Base-by-base conservation (phyloP, 2,113 vertebrate species). In the Sialia sialis region DNA sequence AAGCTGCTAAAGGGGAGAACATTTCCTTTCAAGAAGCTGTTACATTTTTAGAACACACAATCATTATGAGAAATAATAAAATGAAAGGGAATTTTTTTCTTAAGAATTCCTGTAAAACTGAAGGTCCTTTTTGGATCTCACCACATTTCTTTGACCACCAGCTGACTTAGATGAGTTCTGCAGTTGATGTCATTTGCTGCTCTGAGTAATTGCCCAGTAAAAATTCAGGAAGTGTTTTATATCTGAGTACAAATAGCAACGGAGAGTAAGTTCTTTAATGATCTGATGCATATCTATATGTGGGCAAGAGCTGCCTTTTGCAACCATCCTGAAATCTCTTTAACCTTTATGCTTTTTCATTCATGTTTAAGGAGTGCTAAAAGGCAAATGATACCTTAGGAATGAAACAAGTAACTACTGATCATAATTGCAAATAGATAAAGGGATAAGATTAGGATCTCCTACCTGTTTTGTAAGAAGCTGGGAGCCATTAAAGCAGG, bases 11-110 rank as follows among this genome's bases (percentile, higher is more conserved):
- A 91, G 14, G 54, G 30, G 46, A 84, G 73, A 94, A 89, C 38
- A 52, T 82, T 91, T 76, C 86, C 48, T 94, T 91, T 79, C 77
- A 67, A 82, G 77, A 89, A 94, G 25, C 81, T 84, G 58, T 54
- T 94, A 64, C 56, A 58, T 66, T 89, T 38, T 79, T 34, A 87
- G 76, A 94, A 69, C 58, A 82, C 66, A 82, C 49, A 92, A 43
- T 16, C 38, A 64, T 73, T 91, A 68, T 68, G 15, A 82, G 54
- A 87, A 94, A 78, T 56, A 97, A 92, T 69, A 75, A 49, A 54
- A 68, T 7, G 14, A 44, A 87, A 82, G 12, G 16, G n/a, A 27
- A 1, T 32, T 59, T 81, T 75, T 77, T 76, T 76, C 68, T 78
- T 34, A 23, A 16, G 38, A 92, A 34, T 56, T 38, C 20, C 60